A percentile compares a stretch with the other conserved stretches of the same genome.
Evolutionary conservation across 2,113 vertebrate species (phyloP).

Genomic region (Pantherophis guttatus): DNA sequence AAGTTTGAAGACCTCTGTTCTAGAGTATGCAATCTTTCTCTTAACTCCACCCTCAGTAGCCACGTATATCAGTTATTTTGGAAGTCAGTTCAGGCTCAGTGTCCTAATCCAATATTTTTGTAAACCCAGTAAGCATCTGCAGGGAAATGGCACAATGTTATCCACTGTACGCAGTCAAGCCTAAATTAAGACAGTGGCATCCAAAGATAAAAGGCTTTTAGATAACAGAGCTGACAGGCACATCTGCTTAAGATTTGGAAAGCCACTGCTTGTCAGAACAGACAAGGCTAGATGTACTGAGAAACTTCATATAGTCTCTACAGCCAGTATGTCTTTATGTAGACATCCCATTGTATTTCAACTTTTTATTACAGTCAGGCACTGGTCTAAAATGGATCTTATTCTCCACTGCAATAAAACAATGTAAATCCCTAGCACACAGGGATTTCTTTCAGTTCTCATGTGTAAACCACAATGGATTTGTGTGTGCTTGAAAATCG

Average conservation of each 20-base stretch:
- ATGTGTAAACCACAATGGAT: constrained; percentile 61
- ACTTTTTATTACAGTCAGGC: constrained; percentile 39
- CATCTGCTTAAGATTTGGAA: neutral
- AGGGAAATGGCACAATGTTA: neutral
- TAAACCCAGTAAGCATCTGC: neutral
- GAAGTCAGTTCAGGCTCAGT: neutral
- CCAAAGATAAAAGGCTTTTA: neutral
- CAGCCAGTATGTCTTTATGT: constrained; percentile 7
- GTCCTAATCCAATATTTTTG: neutral
- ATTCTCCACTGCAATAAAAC: constrained; percentile 59
- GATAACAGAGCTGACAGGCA: neutral
- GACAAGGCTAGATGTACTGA: neutral
- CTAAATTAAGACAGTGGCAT: neutral
- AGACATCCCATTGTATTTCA: constrained; percentile 30
- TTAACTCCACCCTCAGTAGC: neutral
- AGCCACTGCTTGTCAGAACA: neutral
- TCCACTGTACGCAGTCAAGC: neutral
- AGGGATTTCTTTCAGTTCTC: constrained; percentile 61
- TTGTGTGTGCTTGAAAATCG: constrained; percentile 57
- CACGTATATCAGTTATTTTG: neutral
- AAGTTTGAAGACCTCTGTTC: neutral
- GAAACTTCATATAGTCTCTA: neutral
- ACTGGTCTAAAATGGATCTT: constrained; percentile 53
- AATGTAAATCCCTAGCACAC: constrained; percentile 62
- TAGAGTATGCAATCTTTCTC: neutral